Evolutionary conservation across 2,797 vertebrate species (phyloP).

Genomic region (Enteromius radiatus): DNA sequence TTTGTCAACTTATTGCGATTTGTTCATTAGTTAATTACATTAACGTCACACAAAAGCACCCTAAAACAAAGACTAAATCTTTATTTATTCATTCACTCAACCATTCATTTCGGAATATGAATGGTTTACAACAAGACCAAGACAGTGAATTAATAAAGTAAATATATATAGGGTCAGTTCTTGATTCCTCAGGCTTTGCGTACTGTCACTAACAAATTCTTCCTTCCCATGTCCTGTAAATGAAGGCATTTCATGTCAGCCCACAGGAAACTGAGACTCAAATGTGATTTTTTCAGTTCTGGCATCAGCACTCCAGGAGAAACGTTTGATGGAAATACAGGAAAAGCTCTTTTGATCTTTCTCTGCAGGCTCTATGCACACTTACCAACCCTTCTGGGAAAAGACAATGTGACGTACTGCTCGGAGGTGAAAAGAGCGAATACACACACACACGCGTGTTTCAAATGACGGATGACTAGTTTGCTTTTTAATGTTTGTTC

Average conservation of each 20-base stretch:
- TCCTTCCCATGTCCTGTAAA: constrained; percentile 8
- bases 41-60: neutral
- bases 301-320: constrained; percentile 41
- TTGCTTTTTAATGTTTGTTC: neutral
- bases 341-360: constrained; percentile 44
- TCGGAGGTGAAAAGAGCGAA: neutral
- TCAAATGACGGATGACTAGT: neutral
- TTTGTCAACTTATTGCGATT: neutral
- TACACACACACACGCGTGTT: neutral
- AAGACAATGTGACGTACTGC: constrained; percentile 11
- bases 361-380: constrained; percentile 22
- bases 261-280: constrained; percentile 19
- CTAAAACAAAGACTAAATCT: neutral
- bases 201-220: constrained; percentile 5
- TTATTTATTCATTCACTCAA: neutral
- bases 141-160: neutral
- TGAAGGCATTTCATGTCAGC: constrained; percentile 24
- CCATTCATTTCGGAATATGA: neutral
- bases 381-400: constrained; percentile 38
- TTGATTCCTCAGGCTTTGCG: constrained; percentile 1
- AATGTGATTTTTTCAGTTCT: constrained; percentile 48
- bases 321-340: constrained; percentile 40
- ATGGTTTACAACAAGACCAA: neutral
- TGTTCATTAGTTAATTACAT: neutral
- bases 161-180: neutral